Evolutionary conservation across 2,113 vertebrate species (phyloP).

Genomic region (Anarrhichthys ocellatus): DNA sequence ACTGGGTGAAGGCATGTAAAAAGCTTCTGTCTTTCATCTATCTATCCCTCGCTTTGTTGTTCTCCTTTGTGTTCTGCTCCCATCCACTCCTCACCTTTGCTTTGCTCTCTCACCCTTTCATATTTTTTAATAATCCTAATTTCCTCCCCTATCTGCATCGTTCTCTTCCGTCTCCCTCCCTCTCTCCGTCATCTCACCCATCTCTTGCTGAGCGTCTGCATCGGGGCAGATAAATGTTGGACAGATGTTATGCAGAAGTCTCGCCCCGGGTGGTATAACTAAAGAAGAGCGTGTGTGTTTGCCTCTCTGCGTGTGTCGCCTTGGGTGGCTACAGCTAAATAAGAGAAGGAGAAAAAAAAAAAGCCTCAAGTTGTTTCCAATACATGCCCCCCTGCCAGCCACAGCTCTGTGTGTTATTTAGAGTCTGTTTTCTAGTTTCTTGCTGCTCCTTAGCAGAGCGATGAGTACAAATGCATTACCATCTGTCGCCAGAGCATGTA

Average conservation of each 20-base stretch:
- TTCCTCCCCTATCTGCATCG: slow-evolving; percentile 4
- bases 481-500: slow-evolving; percentile 17
- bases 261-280: slow-evolving; percentile 68
- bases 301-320: slow-evolving; percentile 54
- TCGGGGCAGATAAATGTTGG: slow-evolving; percentile 76
- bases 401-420: slow-evolving; percentile 22
- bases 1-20: not conserved
- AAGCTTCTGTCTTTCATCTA: slow-evolving; percentile 6
- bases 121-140: not conserved
- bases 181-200: slow-evolving; percentile 42
- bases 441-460: slow-evolving; percentile 28
- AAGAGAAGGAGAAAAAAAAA: slow-evolving; percentile 39
- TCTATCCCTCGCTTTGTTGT: not conserved
- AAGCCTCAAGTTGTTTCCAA: slow-evolving; percentile 60
- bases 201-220: slow-evolving; percentile 60
- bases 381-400: slow-evolving; percentile 59
- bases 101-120: not conserved
- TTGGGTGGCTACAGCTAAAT: slow-evolving; percentile 58
- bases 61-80: not conserved
- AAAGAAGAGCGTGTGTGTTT: slow-evolving; percentile 65
- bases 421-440: slow-evolving; percentile 34
- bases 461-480: slow-evolving; percentile 11
- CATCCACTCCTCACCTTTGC: not conserved
- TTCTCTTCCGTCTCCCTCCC: slow-evolving; percentile 15
- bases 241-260: slow-evolving; percentile 77